These are phyloP conservation scores for Neolamprologus toae DNA, from an alignment of 2,113 vertebrate genomes.

Conservation along the genomic window DNA sequence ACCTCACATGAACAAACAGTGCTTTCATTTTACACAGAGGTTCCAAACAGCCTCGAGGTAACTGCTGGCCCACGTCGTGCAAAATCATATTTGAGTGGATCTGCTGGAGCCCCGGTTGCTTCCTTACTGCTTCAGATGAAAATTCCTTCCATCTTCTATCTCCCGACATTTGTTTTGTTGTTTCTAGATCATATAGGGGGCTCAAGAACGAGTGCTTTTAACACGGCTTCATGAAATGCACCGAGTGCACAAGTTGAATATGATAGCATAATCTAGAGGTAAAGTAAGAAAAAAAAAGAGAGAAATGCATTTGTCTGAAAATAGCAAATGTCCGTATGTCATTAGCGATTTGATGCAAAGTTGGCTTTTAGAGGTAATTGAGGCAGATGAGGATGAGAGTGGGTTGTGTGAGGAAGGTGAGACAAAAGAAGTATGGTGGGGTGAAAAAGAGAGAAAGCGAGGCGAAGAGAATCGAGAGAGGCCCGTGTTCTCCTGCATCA, in stretches of 20 bases:
- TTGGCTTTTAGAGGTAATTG: constrained; percentile 13
- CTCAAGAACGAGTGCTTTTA: constrained; percentile 5
- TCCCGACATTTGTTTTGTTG: constrained; percentile 34
- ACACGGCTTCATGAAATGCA: constrained; percentile 22
- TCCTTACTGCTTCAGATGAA: constrained; percentile 13
- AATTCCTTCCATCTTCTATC: constrained; percentile 10
- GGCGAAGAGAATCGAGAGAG: background rate
- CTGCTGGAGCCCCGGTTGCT: background rate
- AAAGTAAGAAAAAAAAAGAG: background rate
- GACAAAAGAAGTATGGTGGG: background rate
- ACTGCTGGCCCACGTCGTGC: constrained; percentile 19
- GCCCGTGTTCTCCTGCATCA: constrained; percentile 35
- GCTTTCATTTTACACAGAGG: constrained; percentile 37
- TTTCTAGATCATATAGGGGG: constrained; percentile 7
- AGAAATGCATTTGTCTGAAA: background rate
- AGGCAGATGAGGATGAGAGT: constrained; percentile 4
- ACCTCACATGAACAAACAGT: constrained; percentile 36
- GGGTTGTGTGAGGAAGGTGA: background rate
- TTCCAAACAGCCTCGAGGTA: constrained; percentile 39
- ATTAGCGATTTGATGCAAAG: constrained; percentile 2
- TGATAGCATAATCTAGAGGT: constrained; percentile 12
- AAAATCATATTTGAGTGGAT: constrained; percentile 47
- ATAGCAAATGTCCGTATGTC: constrained; percentile 21
- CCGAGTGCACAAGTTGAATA: constrained; percentile 17
- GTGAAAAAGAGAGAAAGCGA: background rate